Evolutionary conservation across 2,113 vertebrate species (phyloP).

Genomic region (Ivindomyrus marchei): DNA sequence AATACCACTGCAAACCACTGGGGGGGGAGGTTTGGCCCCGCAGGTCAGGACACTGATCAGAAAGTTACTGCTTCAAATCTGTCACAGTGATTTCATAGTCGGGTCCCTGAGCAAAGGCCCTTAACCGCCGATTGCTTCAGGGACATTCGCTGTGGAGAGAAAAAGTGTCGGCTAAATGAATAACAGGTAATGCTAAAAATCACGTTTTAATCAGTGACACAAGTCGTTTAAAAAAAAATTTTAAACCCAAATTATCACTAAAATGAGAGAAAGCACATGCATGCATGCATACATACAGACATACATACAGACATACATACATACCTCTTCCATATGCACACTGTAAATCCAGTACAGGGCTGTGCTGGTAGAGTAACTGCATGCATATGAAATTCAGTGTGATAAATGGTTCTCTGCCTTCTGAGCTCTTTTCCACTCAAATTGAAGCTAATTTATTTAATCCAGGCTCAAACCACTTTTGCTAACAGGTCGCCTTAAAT

Average conservation of each 20-base stretch:
- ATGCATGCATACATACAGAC: neutral
- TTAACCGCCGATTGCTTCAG: neutral
- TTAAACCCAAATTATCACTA: neutral
- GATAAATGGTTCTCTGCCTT: neutral
- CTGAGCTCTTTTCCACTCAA: neutral
- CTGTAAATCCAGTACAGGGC: neutral
- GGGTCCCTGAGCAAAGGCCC: neutral
- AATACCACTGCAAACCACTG: neutral
- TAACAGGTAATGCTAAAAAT: neutral
- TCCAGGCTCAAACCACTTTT: neutral
- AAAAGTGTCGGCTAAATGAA: neutral
- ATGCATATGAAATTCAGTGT: neutral
- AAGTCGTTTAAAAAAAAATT: neutral
- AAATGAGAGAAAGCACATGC: neutral
- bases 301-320: neutral
- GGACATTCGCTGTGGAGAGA: neutral
- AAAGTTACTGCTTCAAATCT: neutral
- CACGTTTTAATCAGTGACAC: neutral
- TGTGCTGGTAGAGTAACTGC: neutral
- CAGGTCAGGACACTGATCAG: neutral
- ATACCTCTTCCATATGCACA: neutral
- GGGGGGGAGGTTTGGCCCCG: no score
- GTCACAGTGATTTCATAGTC: neutral
- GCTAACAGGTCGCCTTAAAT: neutral
- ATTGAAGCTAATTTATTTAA: neutral